phyloP scores from a whole-genome alignment of 2,888 invertebrate species.

The Escarpia spicata region DNA sequence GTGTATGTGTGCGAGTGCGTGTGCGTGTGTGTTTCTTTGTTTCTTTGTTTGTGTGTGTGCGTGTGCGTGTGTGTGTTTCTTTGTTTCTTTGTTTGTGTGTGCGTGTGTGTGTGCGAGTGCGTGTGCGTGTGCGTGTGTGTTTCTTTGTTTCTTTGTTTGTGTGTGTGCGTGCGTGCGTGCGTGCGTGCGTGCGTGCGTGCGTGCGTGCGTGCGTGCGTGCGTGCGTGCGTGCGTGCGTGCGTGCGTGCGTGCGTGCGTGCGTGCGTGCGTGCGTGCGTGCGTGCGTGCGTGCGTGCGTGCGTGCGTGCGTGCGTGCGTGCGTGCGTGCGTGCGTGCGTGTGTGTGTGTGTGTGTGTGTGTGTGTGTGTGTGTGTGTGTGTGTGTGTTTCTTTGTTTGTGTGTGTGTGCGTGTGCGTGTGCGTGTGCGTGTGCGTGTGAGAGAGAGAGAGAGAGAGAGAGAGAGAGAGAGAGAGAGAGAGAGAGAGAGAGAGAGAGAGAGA shows the following conservation, averaged over 20 bases:
- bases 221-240: too few relatives aligned
- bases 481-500: too few relatives aligned
- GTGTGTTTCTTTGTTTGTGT: too few relatives aligned
- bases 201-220: neutral
- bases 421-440: too few relatives aligned
- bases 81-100: neutral
- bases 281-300: neutral
- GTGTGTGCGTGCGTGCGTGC: neutral
- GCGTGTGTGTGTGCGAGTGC: neutral
- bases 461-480: too few relatives aligned
- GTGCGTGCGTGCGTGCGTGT: neutral
- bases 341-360: neutral
- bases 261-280: neutral
- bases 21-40: neutral
- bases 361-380: neutral
- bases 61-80: neutral
- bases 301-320: neutral
- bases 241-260: neutral
- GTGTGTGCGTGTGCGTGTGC: too few relatives aligned
- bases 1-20: neutral
- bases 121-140: neutral
- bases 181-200: neutral
- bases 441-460: too few relatives aligned
- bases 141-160: too few relatives aligned
- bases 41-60: neutral